These are phyloP conservation scores for Pseudorectes ferrugineus DNA, from an alignment of 2,113 vertebrate genomes.

Conservation along the genomic window DNA sequence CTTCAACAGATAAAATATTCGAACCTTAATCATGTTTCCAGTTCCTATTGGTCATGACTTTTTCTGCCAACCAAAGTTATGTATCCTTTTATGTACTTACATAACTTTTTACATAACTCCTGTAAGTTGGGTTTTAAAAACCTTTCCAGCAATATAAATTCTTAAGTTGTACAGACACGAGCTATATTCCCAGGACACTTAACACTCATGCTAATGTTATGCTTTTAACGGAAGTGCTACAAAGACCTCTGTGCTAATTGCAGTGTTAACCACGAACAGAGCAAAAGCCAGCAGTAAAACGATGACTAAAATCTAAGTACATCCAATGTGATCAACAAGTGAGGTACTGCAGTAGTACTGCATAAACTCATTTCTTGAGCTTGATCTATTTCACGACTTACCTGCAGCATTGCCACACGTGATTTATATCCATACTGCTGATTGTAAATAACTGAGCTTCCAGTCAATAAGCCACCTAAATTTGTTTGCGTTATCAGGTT, in stretches of 20 bases:
- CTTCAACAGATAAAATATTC: background rate
- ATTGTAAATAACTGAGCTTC: background rate
- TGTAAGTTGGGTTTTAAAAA: background rate
- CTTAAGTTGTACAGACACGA: background rate
- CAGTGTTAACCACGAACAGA: background rate
- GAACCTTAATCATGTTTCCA: background rate
- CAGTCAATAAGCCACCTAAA: background rate
- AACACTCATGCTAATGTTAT: background rate
- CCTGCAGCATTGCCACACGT: background rate
- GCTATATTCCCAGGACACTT: background rate
- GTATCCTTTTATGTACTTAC: background rate
- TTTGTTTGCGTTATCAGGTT: background rate
- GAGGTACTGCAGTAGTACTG: background rate
- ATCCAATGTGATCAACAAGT: background rate
- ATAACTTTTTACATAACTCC: background rate
- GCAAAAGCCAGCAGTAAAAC: background rate
- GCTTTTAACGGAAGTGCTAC: conserved; percentile 19
- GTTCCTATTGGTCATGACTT: background rate
- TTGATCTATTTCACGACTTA: background rate
- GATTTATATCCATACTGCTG: background rate
- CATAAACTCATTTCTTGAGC: background rate
- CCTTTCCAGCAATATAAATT: background rate
- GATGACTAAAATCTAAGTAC: background rate
- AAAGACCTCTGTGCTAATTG: background rate
- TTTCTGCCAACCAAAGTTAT: background rate